Percentiles rank a stretch among this genome's conserved stretches.
phyloP scores from a whole-genome alignment of 2,113 vertebrate species.

The Protobothrops mucrosquamatus region DNA sequence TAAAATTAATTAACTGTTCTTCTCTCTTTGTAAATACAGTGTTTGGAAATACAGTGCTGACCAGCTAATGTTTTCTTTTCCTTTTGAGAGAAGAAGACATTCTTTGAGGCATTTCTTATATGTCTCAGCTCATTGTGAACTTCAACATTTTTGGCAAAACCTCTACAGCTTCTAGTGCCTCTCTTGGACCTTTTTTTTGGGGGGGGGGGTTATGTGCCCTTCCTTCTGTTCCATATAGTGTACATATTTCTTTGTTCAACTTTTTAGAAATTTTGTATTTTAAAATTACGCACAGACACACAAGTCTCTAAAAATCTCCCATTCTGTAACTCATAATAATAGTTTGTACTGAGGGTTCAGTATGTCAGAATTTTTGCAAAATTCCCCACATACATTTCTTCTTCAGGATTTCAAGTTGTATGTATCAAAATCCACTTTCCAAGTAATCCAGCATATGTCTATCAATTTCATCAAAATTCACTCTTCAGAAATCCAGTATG shows the following conservation, averaged over 20 bases:
- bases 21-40: neutral
- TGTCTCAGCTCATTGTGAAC: neutral
- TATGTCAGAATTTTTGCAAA: neutral
- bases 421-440: neutral
- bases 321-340: neutral
- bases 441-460: neutral
- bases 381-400: neutral
- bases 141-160: neutral
- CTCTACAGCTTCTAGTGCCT: neutral
- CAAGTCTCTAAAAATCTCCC: neutral
- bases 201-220: neutral
- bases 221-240: neutral
- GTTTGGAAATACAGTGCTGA: neutral
- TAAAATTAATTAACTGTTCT: neutral
- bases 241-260: neutral
- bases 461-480: neutral
- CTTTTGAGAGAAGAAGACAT: neutral
- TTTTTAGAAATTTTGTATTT: neutral
- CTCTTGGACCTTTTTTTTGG: neutral
- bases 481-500: neutral
- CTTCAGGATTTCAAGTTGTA: neutral
- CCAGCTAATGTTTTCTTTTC: neutral
- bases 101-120: neutral
- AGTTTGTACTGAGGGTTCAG: neutral
- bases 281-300: neutral